Conservation (phyloP, 2,888 invertebrate species). For the Pteria penguin region DNA sequence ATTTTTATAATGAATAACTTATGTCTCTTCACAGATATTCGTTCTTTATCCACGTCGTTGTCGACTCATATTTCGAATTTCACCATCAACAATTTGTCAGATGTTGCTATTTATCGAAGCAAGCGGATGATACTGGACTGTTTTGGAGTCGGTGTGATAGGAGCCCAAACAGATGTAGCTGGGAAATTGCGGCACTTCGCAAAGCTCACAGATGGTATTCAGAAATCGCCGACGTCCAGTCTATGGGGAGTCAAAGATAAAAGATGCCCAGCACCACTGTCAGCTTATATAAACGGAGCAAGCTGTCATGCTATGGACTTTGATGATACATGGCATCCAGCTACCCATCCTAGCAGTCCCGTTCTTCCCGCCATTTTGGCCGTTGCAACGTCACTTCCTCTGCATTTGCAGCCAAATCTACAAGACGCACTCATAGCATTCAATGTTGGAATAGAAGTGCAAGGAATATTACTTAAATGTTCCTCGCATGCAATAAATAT, state of each 20-base stretch:
- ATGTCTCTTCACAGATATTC: too few species aligned
- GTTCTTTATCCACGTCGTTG: conserved; percentile 55
- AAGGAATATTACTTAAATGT: conserved; percentile 64
- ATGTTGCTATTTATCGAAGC: conserved; percentile 54
- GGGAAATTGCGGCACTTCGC: conserved; percentile 49
- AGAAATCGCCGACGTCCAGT: neutral
- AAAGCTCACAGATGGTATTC: conserved; percentile 6
- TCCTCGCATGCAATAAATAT: conserved; percentile 61
- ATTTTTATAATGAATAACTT: too few species aligned
- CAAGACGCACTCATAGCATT: conserved; percentile 64
- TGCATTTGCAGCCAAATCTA: conserved; percentile 44
- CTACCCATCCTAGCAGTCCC: conserved; percentile 69
- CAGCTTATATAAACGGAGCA: conserved; percentile 64
- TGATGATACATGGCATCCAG: conserved; percentile 71
- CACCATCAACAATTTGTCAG: conserved; percentile 49
- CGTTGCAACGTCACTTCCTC: conserved; percentile 54
- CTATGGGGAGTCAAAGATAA: conserved; percentile 48
- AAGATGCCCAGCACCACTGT: conserved; percentile 43
- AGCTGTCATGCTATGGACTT: conserved; percentile 70
- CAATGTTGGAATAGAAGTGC: conserved; percentile 68
- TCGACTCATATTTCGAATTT: conserved; percentile 56
- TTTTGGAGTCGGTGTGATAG: conserved; percentile 59
- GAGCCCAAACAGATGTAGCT: conserved; percentile 58
- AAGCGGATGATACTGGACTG: conserved; percentile 67
- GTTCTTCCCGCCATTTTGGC: conserved; percentile 64